Evolutionary conservation across 1,140 invertebrate species (phyloP), one percentile per base, ranked within the genome.

Genomic region (Zophobas atratus): DNA sequence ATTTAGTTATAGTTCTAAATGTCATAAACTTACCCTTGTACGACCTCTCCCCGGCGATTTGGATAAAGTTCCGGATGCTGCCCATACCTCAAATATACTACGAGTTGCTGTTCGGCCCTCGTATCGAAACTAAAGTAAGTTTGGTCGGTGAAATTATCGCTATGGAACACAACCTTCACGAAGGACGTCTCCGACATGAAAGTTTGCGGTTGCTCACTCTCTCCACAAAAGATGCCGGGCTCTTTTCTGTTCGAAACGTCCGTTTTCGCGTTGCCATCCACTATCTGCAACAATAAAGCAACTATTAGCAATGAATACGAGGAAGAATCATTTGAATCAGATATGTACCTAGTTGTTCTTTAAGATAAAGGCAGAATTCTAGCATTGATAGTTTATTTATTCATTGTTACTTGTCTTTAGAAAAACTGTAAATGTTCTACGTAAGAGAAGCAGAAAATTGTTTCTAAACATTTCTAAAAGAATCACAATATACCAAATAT

Each of bases 101-200:
- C 95, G 81, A 94, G 94, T 87, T 96, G 95, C 83, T 96, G 95
- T 85, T 97, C 96, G 1, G 95, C 95, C 77, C 95, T 86, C 0
- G 92, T 92, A 81, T 94, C 92, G 85, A 94, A 93, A 79, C 92
- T 92, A 84, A 93, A 92, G 86, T 94, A 94, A 32, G 94, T 94
- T 86, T 97, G 95, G 85, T 97, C 94, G 1, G 95, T 96, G 88
- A 96, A 97, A 86, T 96, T 97, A 84, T 97, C 95, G 34, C 94
- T 93, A 86, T 96, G 94, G 88, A 97, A 97, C 51, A 96, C 90
- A 38, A 98, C 92, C 84, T 95, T 95, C 5, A 98, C 96, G 86
- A 96, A 95, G 83, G 94, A 96, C 6, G 96, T 97, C 88, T 98
- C 96, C 6, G 96, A 97, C 83, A 97, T 97, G 88, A 97, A 97